Base-by-base conservation (phyloP, 2,797 vertebrate species). In the Hippocampus kuda region DNA sequence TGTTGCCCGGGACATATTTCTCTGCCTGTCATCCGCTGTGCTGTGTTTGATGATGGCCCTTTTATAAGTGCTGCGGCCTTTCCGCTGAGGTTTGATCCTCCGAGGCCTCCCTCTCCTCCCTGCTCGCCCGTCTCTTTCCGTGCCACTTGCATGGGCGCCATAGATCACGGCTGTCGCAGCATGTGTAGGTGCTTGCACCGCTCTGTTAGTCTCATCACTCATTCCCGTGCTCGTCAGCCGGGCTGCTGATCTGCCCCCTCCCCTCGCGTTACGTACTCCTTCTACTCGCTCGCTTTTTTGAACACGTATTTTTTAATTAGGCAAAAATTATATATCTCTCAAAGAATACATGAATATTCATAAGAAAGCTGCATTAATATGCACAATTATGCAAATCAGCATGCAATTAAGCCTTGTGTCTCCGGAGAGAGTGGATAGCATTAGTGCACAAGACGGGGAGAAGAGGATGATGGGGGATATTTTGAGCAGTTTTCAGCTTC, bases 351-450 rank as follows among this genome's bases (percentile, higher is more conserved):
- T 94, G 94, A 94, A 97, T 98, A 97, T 98, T 95, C 93, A 96
- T 95, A 90, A 92, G 91, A 81, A 73, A 74, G 75, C 8, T 7
- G 30, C 91, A 94, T 97, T 98, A 94, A 96, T 97, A 97, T 97
- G 94, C 94, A 94, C 90, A 93, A 93, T 95, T 93, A 96, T 98
- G 95, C 91, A 98, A 95, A 98, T 96, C 87, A 94, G 92, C 83
- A 86, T 91, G 89, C 93, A 94, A 93, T 98, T 98, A 97, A 97
- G 93, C 92, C 87, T 82, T 87, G 88, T 90, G 90, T 92, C 91
- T 92, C 91, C 84, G 81, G 91, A 92, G 92, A 92, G 90, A 85
- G 86, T 87, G 87, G 88, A 88, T 90, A 87, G 91, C 89, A 90
- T 92, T 92, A 92, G 90, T 88, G 89, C 90, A 88, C 87, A 90